Evolutionary conservation across 37 sponge, comb jelly and placozoan species (phyloP).

Genomic region (Geodia barretti): DNA sequence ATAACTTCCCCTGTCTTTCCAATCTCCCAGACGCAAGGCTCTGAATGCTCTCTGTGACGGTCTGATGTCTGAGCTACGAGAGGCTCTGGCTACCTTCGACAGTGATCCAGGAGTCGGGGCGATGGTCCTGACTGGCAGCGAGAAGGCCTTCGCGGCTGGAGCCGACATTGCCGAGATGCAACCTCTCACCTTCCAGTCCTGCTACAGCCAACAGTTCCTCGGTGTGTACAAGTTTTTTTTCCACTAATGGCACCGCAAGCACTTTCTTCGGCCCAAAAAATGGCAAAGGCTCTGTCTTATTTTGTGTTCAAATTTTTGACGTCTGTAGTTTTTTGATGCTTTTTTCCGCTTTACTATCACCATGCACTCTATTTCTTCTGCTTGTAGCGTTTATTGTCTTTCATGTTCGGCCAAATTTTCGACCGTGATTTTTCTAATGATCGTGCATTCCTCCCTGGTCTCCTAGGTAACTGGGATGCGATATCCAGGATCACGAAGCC

Average conservation of each 20-base stretch:
- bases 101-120: slow-evolving; percentile 75
- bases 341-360: too few species aligned
- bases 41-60: slow-evolving; percentile 92
- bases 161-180: slow-evolving; percentile 98
- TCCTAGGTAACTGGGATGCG: slow-evolving; percentile 59
- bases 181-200: slow-evolving; percentile 54
- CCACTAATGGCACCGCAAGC: too few species aligned
- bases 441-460: neutral
- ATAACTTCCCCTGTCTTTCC: too few species aligned
- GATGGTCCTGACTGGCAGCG: slow-evolving; percentile 87
- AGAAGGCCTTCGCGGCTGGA: slow-evolving; percentile 98
- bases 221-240: neutral
- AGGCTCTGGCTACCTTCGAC: slow-evolving; percentile 76
- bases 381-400: too few species aligned
- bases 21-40: slow-evolving; percentile 86
- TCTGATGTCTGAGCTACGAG: slow-evolving; percentile 79
- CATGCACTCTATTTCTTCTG: too few species aligned
- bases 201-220: slow-evolving; percentile 53
- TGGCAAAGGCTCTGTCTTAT: too few species aligned
- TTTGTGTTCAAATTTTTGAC: too few species aligned
- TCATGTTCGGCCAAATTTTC: too few species aligned
- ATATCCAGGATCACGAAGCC: slow-evolving; percentile 74
- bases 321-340: too few species aligned
- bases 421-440: too few species aligned
- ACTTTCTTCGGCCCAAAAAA: too few species aligned